phyloP scores from a whole-genome alignment of 2,888 invertebrate genomes.

The Dynastes tityus region DNA sequence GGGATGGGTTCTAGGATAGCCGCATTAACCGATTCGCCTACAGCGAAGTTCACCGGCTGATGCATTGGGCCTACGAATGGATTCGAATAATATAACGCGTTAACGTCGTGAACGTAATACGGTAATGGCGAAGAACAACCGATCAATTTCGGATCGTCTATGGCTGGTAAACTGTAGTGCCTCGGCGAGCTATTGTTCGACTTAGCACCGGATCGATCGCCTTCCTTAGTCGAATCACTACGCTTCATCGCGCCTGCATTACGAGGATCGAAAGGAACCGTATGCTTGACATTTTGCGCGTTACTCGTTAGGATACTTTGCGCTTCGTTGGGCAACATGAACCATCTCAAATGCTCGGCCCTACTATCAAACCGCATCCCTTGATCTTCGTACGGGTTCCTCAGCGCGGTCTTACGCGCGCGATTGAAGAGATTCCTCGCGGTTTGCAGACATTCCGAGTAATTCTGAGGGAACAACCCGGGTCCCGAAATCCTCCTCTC shows the following conservation, averaged over 20 bases:
- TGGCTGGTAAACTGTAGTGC: constrained; percentile 81
- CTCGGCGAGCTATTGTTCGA: constrained; percentile 75
- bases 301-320: constrained; percentile 82
- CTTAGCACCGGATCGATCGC: constrained; percentile 67
- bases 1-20: constrained; percentile 60
- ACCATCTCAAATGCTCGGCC: constrained; percentile 86
- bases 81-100: constrained; percentile 60
- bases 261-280: constrained; percentile 81
- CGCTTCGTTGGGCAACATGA: constrained; percentile 91
- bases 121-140: constrained; percentile 68
- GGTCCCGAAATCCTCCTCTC: constrained; percentile 82
- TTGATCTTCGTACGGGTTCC: constrained; percentile 83
- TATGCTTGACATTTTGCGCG: constrained; percentile 84
- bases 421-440: constrained; percentile 85
- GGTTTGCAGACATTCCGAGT: constrained; percentile 84
- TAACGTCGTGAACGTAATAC: constrained; percentile 67
- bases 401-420: constrained; percentile 83
- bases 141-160: constrained; percentile 73
- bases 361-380: constrained; percentile 80
- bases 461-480: constrained; percentile 82
- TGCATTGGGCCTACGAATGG: constrained; percentile 59
- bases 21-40: constrained; percentile 76
- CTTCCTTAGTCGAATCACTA: constrained; percentile 38
- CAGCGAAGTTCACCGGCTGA: constrained; percentile 77
- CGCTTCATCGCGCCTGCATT: constrained; percentile 43